Base-by-base conservation (phyloP, 2,797 vertebrate species). In the Aldrovandia affinis region DNA sequence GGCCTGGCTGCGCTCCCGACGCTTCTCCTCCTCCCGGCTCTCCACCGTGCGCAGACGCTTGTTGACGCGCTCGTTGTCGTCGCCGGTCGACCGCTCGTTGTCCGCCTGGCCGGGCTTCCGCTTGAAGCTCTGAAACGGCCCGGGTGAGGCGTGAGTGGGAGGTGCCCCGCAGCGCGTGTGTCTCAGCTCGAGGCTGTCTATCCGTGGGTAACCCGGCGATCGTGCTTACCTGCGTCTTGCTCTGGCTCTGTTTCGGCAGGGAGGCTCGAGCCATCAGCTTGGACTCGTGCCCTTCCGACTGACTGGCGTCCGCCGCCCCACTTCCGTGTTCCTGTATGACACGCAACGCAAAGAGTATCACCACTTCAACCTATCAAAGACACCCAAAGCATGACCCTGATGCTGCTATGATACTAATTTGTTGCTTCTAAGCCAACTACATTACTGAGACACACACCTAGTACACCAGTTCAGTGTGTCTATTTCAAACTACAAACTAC, bases 211-310 rank as follows among this genome's bases (percentile, higher is more conserved):
- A 77, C 44, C 25, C 25, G 2, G 7, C 25, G 39, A 9, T 15
- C 0, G 5, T 15, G 80, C 85, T 0, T 84, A 99, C 98, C 97
- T 99, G 96, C 0, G 98, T 99, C 65, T 95, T 95, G 88, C 92
- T 95, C 86, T 87, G 95, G 86, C 94, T 96, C 87, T 96, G 96
- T 68, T 91, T 96, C 89, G 95, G 95, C 75, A 96, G 96, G 59
- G 97, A 92, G 93, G 98, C 89, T 18, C 94, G 95, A 6, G 98
- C 97, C 50, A 96, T 95, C 80, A 94, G 91, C 3, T 95, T 96
- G 6, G 98, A 99, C 86, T 97, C 94, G 8, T 99, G 98, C 2
- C 98, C 98, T 89, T 98, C 98, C 55, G 96, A 95, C 70, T 99
- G 96, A 90, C 95, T 97, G 83, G 98, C 97, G 52, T 98, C 98